Evolutionary conservation across 2,888 invertebrate genomes (phyloP).

Genomic region (Neoitamus cyanurus): DNA sequence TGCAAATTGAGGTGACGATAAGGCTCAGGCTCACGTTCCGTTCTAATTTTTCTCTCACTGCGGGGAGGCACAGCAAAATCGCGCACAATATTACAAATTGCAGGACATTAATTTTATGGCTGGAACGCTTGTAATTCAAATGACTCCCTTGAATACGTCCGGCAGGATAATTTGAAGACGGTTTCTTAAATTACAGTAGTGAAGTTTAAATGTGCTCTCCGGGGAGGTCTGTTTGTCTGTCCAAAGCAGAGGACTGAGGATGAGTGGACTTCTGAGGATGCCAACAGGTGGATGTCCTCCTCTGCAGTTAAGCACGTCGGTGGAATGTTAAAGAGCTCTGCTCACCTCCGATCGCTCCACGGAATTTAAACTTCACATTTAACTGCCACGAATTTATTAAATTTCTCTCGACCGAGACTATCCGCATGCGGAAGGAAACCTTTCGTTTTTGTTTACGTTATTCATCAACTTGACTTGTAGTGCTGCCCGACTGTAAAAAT

Average conservation of each 20-base stretch:
- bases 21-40: not conserved
- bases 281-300: not conserved
- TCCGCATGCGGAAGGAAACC: not conserved
- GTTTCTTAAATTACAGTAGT: not conserved
- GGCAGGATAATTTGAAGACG: not conserved
- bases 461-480: not conserved
- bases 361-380: not conserved
- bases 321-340: not conserved
- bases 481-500: not conserved
- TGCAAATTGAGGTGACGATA: not conserved
- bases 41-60: not conserved
- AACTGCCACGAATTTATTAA: not conserved
- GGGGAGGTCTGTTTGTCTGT: not conserved
- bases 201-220: not conserved
- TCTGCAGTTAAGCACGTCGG: not conserved
- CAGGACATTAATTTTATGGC: not conserved
- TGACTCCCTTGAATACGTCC: not conserved
- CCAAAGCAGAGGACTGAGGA: not conserved
- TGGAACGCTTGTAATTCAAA: not conserved
- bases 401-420: not conserved
- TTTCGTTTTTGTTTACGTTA: not conserved
- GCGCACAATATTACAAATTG: not conserved
- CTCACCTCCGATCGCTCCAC: not conserved
- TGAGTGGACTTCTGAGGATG: not conserved
- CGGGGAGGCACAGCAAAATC: not conserved